These are phyloP conservation scores for Zeugodacus cucurbitae DNA, from an alignment of 1,140 invertebrate species.

Conservation along the genomic window DNA sequence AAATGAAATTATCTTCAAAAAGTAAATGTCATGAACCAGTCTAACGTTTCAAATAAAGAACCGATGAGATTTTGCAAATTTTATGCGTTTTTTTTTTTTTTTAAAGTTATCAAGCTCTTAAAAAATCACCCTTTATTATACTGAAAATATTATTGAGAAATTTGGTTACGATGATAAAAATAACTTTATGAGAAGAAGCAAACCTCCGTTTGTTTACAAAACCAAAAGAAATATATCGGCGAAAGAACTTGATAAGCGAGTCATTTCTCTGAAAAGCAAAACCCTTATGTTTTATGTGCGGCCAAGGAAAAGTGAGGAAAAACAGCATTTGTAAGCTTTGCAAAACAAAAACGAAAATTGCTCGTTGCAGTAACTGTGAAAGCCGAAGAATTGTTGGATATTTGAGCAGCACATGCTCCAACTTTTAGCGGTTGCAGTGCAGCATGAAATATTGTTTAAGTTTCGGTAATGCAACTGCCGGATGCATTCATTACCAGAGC, in stretches of 20 bases:
- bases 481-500: conserved; percentile 62
- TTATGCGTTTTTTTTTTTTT: no score
- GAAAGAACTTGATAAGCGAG: not conserved
- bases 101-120: no score
- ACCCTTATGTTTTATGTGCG: not conserved
- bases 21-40: no score
- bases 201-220: no score
- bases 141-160: no score
- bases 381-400: not conserved
- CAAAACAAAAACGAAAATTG: not conserved
- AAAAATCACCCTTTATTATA: no score
- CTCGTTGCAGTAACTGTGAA: not conserved
- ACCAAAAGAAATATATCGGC: no score
- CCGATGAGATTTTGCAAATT: no score
- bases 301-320: not conserved
- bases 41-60: no score
- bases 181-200: no score
- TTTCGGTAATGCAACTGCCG: conserved; percentile 62
- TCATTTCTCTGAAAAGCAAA: not conserved
- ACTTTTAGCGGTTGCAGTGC: not conserved
- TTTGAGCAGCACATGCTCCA: conserved; percentile 9
- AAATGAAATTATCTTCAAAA: no score
- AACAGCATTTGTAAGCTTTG: not conserved
- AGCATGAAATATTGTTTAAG: conserved; percentile 63
- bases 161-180: no score